Evolutionary conservation across 2,888 invertebrate genomes (phyloP).

Genomic region (Lasioglossum oenotherae): DNA sequence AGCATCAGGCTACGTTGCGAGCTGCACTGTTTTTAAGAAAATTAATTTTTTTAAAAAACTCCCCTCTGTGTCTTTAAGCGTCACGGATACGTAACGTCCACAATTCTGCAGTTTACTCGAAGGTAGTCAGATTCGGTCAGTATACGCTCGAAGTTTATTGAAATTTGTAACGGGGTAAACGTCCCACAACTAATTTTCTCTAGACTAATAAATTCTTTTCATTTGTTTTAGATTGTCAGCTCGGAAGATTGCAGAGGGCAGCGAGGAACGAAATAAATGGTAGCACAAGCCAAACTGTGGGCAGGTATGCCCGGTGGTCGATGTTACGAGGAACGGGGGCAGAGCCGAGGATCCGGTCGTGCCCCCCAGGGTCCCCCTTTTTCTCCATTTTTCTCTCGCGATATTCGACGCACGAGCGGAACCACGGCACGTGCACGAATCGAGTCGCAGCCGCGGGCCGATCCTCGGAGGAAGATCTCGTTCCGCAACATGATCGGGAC

Average conservation of each 20-base stretch:
- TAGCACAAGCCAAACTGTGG: neutral
- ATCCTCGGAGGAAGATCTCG: constrained; percentile 26
- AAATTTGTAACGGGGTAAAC: neutral
- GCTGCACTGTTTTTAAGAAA: too few relatives aligned
- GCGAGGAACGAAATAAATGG: neutral
- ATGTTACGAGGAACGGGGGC: neutral
- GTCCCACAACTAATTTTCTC: neutral
- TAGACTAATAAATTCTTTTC: neutral
- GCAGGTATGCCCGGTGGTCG: neutral
- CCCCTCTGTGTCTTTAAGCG: too few relatives aligned
- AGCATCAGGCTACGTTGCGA: neutral
- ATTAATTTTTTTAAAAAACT: too few relatives aligned
- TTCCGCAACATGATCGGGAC: constrained; percentile 15
- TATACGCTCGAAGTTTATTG: neutral
- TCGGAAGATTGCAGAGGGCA: neutral
- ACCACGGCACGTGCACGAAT: constrained; percentile 66
- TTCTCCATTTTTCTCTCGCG: constrained; percentile 33
- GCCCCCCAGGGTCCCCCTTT: constrained; percentile 6
- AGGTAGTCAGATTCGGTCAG: too few relatives aligned
- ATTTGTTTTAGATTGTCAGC: neutral
- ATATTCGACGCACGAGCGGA: constrained; percentile 56
- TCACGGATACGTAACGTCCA: too few relatives aligned
- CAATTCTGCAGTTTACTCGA: too few relatives aligned
- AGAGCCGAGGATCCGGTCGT: constrained; percentile 6
- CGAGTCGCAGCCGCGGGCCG: constrained; percentile 32